Evolutionary conservation across 1,140 invertebrate genomes (phyloP).

Genomic region (Proales similis): DNA sequence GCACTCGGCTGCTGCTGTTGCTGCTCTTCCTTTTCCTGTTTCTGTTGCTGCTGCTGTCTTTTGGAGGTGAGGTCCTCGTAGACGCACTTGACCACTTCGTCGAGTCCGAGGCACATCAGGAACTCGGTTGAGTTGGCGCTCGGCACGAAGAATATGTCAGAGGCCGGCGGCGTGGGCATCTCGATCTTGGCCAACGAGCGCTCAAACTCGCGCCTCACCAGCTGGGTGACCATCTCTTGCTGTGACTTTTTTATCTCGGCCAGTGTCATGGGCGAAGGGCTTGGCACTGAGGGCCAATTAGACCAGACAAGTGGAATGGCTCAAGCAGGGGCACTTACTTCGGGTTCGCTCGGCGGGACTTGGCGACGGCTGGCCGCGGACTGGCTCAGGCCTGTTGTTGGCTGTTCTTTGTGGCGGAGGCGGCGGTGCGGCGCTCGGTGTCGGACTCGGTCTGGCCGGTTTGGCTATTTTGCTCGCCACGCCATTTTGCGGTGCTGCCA

Average conservation of each 20-base stretch:
- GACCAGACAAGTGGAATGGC: no score
- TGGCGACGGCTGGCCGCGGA: not conserved
- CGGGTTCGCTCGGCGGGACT: not conserved
- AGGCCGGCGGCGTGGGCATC: not conserved
- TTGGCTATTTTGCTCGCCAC: no score
- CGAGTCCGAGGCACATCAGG: constrained; percentile 30
- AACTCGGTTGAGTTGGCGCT: constrained; percentile 30
- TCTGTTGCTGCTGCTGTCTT: constrained; percentile 25
- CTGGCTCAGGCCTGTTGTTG: not conserved
- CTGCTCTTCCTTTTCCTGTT: constrained; percentile 5
- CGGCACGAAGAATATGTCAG: constrained; percentile 28
- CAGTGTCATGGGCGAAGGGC: not conserved
- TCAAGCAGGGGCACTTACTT: no score
- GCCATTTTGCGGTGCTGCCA: no score
- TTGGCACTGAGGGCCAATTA: no score
- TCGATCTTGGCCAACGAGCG: constrained; percentile 11
- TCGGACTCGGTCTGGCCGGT: not conserved
- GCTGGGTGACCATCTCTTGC: constrained; percentile 1
- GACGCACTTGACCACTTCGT: constrained; percentile 18
- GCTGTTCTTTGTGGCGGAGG: not conserved
- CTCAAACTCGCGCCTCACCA: constrained; percentile 32
- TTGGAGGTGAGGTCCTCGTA: constrained; percentile 23
- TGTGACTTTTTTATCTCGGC: not conserved
- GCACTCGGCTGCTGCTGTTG: not conserved
- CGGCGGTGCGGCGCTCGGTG: not conserved